phyloP scores from a whole-genome alignment of 2,797 vertebrate species.

The Vireo griseus region DNA sequence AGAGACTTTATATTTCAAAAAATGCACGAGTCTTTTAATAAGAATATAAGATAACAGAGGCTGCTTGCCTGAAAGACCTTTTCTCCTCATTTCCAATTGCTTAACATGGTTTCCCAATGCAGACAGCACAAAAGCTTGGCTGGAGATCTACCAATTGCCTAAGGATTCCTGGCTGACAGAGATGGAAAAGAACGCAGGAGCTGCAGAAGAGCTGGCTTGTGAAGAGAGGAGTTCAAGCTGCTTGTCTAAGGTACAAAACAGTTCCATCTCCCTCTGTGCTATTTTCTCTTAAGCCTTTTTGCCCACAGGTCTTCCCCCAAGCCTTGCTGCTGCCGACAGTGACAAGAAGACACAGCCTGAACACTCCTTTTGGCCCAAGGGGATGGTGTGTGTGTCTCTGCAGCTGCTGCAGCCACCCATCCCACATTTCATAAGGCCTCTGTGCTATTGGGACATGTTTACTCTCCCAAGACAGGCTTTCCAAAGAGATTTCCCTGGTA shows the following conservation, averaged over 20 bases:
- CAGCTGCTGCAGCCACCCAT: neutral
- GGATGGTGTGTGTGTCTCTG: neutral
- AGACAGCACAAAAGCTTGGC: constrained; percentile 80
- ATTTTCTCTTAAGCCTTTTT: neutral
- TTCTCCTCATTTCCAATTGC: constrained; percentile 39
- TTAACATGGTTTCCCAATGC: constrained; percentile 47
- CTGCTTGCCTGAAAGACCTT: neutral
- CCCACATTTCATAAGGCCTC: constrained; percentile 42
- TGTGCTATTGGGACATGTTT: neutral
- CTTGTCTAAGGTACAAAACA: constrained; percentile 28
- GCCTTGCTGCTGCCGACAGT: neutral
- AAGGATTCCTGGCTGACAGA: constrained; percentile 84
- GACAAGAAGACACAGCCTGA: neutral
- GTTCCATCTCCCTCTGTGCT: neutral
- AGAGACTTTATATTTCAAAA: neutral
- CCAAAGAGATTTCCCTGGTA: neutral
- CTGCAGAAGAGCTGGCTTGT: neutral
- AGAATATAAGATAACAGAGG: neutral
- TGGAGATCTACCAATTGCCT: constrained; percentile 86
- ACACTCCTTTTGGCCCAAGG: neutral
- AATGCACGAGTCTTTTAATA: neutral
- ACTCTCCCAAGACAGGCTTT: neutral
- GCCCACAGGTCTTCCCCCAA: neutral
- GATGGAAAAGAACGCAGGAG: constrained; percentile 42
- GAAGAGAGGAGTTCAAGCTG: constrained; percentile 10